Evolutionary conservation across 2,797 vertebrate species (phyloP).

Genomic region (Chanos chanos): DNA sequence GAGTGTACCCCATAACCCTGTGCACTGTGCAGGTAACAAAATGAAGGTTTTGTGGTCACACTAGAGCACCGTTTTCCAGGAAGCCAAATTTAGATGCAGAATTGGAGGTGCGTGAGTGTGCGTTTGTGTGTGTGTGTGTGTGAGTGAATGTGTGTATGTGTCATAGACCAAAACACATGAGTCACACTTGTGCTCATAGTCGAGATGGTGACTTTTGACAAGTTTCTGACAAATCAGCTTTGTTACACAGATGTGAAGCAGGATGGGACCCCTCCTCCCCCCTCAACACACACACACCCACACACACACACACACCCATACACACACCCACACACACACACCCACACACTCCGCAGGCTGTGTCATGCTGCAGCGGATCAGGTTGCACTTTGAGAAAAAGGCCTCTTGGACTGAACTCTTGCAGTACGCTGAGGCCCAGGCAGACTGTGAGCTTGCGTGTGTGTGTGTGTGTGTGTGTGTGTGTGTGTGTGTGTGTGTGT

Average conservation of each 20-base stretch:
- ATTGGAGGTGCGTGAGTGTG: not conserved
- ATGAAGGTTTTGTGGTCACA: too few relatives aligned
- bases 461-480: not conserved
- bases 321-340: conserved; percentile 10
- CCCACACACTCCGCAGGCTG: conserved; percentile 39
- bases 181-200: too few relatives aligned
- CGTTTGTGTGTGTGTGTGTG: not conserved
- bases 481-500: conserved; percentile 13
- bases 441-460: not conserved
- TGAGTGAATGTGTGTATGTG: not conserved
- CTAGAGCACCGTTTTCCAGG: too few relatives aligned
- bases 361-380: conserved; percentile 58
- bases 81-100: too few relatives aligned
- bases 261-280: too few relatives aligned
- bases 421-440: conserved; percentile 34
- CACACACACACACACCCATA: conserved; percentile 31
- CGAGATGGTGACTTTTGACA: too few relatives aligned
- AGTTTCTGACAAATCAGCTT: not conserved
- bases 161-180: not conserved
- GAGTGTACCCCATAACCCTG: conserved; percentile 70
- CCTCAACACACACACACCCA: not conserved
- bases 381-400: conserved; percentile 67
- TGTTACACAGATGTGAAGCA: conserved; percentile 17
- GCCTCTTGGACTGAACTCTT: conserved; percentile 51
- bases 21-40: conserved; percentile 80